Evolutionary conservation across 2,797 vertebrate genomes (phyloP).

Genomic region (Characodon lateralis): DNA sequence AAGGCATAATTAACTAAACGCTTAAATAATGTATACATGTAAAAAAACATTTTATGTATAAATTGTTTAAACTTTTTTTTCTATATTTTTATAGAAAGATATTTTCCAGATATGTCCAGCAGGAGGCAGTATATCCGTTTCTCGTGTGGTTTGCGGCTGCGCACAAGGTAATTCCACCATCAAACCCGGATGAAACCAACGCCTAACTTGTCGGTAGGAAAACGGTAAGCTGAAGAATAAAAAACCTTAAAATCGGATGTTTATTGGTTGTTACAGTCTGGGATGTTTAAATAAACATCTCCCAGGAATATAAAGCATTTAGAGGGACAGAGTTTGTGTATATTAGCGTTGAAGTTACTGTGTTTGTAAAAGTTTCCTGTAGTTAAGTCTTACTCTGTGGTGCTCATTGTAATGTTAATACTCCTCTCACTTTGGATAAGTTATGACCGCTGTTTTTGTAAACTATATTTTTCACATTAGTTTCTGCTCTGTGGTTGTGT

Average conservation of each 20-base stretch:
- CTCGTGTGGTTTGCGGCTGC: conserved; percentile 53
- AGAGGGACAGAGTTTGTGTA: neutral
- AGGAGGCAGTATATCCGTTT: conserved; percentile 46
- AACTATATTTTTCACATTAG: neutral
- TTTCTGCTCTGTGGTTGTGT: neutral
- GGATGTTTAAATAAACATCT: neutral
- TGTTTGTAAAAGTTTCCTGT: conserved; percentile 33
- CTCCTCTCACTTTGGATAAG: conserved; percentile 21
- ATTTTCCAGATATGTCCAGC: conserved; percentile 23
- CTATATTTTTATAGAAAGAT: too few relatives aligned
- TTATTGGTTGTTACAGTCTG: neutral
- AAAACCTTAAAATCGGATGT: conserved; percentile 20
- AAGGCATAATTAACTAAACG: too few relatives aligned
- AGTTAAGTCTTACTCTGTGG: conserved; percentile 13
- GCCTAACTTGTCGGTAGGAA: conserved; percentile 83
- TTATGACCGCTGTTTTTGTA: neutral
- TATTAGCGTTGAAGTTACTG: neutral
- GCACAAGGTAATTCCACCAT: conserved; percentile 59
- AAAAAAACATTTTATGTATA: too few relatives aligned
- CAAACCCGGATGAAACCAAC: conserved; percentile 89
- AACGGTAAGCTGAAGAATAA: conserved; percentile 77
- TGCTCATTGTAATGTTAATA: conserved; percentile 24
- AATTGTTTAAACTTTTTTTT: too few relatives aligned
- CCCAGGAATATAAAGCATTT: fast-evolving
- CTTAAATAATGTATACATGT: too few relatives aligned